Evolutionary conservation across 2,797 vertebrate genomes (phyloP).

Genomic region (Galago senegalensis): DNA sequence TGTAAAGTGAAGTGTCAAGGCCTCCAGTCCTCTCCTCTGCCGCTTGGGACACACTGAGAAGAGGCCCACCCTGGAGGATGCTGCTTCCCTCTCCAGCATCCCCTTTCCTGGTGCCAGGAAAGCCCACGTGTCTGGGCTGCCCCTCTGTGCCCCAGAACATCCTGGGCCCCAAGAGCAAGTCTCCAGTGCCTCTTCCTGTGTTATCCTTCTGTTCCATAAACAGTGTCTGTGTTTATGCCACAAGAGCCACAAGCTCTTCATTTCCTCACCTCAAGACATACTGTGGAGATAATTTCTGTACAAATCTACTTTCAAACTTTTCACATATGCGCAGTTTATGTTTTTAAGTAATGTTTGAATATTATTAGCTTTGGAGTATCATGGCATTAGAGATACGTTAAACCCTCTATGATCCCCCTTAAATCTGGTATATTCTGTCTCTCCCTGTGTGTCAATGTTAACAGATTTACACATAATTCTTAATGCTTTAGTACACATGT

Average conservation of each 20-base stretch:
- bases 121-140: too few species aligned
- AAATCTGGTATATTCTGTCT: neutral
- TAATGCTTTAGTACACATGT: neutral
- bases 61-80: too few species aligned
- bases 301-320: neutral
- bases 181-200: neutral
- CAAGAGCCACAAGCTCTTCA: neutral
- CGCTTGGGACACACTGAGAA: neutral
- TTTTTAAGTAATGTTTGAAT: neutral
- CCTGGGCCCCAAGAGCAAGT: rapidly evolving
- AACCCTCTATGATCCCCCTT: neutral
- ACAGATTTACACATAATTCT: neutral
- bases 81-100: rapidly evolving
- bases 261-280: neutral
- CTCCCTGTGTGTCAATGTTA: too few species aligned
- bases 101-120: rapidly evolving
- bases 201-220: neutral
- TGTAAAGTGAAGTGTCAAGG: too few species aligned
- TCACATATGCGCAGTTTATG: neutral
- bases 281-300: neutral
- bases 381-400: neutral
- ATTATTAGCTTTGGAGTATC: neutral
- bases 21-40: neutral
- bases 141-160: too few species aligned
- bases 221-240: neutral